Conservation (phyloP, 2,797 vertebrate species). For the Margarornis squamiger region DNA sequence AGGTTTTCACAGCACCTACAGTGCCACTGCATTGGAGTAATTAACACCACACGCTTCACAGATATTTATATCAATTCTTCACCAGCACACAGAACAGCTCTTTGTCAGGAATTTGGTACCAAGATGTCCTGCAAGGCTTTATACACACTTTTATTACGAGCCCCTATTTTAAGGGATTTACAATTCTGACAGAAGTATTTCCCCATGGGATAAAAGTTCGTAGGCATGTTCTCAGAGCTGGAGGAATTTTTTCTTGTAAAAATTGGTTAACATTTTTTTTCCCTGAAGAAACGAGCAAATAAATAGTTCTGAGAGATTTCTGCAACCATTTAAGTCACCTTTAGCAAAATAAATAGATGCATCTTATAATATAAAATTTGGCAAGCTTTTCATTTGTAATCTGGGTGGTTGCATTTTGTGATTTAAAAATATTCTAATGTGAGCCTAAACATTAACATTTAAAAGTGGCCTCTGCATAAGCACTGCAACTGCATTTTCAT, state of each 20-base stretch:
- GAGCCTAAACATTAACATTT: slow-evolving; percentile 71
- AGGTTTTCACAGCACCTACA: slow-evolving; percentile 58
- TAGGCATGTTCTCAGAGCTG: slow-evolving; percentile 30
- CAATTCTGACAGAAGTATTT: slow-evolving; percentile 58
- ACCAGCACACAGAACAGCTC: slow-evolving; percentile 38
- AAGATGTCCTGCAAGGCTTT: slow-evolving; percentile 62
- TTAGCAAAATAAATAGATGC: slow-evolving; percentile 56
- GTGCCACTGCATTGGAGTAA: slow-evolving; percentile 41
- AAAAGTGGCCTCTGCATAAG: slow-evolving; percentile 71
- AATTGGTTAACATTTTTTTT: slow-evolving; percentile 46
- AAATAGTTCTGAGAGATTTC: slow-evolving; percentile 49
- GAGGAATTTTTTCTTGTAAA: slow-evolving; percentile 57
- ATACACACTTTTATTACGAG: slow-evolving; percentile 47
- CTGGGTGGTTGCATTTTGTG: slow-evolving; percentile 42
- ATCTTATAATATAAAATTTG: slow-evolving; percentile 43
- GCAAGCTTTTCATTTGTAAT: slow-evolving; percentile 44
- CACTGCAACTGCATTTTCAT: slow-evolving; percentile 73
- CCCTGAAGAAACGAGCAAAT: slow-evolving; percentile 20
- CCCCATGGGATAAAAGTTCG: slow-evolving; percentile 45
- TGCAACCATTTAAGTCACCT: slow-evolving; percentile 59
- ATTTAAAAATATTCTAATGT: slow-evolving; percentile 57
- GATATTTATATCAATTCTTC: slow-evolving; percentile 57
- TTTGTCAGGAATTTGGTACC: slow-evolving; percentile 53
- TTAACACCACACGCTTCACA: slow-evolving; percentile 24
- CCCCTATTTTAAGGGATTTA: slow-evolving; percentile 61